Conservation (phyloP, 2,113 vertebrate species). For the Coreoperca whiteheadi region DNA sequence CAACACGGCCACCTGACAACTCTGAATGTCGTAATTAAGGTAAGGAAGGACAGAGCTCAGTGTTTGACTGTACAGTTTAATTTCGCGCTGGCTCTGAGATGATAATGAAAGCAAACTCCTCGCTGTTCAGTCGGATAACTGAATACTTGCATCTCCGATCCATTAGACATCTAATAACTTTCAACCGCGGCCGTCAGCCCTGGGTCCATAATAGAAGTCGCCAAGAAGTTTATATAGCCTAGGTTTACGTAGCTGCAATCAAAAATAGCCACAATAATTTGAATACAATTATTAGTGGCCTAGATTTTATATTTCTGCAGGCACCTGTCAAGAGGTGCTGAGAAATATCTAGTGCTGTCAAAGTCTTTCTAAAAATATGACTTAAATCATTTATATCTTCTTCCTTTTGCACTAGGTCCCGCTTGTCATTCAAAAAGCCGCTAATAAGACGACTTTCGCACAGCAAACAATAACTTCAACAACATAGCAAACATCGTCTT, state of each 20-base stretch:
- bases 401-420: neutral
- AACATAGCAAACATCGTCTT: neutral
- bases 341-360: neutral
- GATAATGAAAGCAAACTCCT: slow-evolving; percentile 36
- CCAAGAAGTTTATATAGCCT: slow-evolving; percentile 56
- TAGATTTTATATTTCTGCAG: neutral
- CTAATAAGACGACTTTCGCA: neutral
- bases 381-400: slow-evolving; percentile 16
- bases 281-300: neutral
- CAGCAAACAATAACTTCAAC: neutral
- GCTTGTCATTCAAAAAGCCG: neutral
- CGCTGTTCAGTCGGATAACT: neutral
- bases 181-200: slow-evolving; percentile 50
- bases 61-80: slow-evolving; percentile 41
- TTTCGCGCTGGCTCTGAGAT: slow-evolving; percentile 9
- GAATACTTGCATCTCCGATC: slow-evolving; percentile 6
- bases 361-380: slow-evolving; percentile 1
- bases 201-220: slow-evolving; percentile 42
- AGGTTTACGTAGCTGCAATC: neutral
- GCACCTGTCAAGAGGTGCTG: slow-evolving; percentile 36
- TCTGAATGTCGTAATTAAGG: slow-evolving; percentile 87
- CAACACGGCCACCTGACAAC: slow-evolving; percentile 85
- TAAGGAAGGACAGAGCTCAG: slow-evolving; percentile 73
- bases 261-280: neutral
- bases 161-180: slow-evolving; percentile 62